Conservation (phyloP, 2,888 invertebrate genomes). For the Gortyna flavago region DNA sequence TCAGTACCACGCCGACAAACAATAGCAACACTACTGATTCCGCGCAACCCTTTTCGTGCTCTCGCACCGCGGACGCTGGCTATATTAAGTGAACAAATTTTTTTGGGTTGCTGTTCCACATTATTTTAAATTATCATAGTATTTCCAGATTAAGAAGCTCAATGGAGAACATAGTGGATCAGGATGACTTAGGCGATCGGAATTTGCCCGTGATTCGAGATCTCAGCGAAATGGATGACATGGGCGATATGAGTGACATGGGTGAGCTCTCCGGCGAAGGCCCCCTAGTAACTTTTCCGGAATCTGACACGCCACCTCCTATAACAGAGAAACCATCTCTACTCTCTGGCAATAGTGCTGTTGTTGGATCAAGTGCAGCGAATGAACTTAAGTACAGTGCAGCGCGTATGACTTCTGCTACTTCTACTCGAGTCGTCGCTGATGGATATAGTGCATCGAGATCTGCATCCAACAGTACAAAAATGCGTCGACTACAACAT, state of each 20-base stretch:
- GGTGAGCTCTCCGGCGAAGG: constrained; percentile 88
- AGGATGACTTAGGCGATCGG: constrained; percentile 87
- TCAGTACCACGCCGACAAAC: constrained; percentile 88
- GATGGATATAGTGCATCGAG: constrained; percentile 95
- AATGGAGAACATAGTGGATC: constrained; percentile 94
- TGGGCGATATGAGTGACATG: constrained; percentile 88
- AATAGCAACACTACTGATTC: constrained; percentile 84
- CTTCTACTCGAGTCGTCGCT: constrained; percentile 93
- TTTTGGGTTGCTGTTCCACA: constrained; percentile 8
- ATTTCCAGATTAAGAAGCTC: constrained; percentile 92
- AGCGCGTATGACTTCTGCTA: constrained; percentile 94
- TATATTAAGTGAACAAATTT: constrained; percentile 27
- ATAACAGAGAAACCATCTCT: constrained; percentile 85
- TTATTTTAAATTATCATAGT: constrained; percentile 19
- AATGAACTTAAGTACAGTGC: constrained; percentile 96
- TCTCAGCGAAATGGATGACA: constrained; percentile 86
- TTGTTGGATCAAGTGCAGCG: constrained; percentile 85
- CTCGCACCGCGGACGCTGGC: constrained; percentile 16
- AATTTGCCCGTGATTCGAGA: constrained; percentile 87
- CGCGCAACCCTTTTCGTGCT: constrained; percentile 71
- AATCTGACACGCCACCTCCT: constrained; percentile 93
- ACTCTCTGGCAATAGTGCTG: constrained; percentile 83
- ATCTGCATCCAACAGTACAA: constrained; percentile 86
- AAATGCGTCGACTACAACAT: constrained; percentile 92
- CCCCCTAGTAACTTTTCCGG: constrained; percentile 95